Base-by-base conservation (phyloP, 2,113 vertebrate species). In the Laterallus jamaicensis region DNA sequence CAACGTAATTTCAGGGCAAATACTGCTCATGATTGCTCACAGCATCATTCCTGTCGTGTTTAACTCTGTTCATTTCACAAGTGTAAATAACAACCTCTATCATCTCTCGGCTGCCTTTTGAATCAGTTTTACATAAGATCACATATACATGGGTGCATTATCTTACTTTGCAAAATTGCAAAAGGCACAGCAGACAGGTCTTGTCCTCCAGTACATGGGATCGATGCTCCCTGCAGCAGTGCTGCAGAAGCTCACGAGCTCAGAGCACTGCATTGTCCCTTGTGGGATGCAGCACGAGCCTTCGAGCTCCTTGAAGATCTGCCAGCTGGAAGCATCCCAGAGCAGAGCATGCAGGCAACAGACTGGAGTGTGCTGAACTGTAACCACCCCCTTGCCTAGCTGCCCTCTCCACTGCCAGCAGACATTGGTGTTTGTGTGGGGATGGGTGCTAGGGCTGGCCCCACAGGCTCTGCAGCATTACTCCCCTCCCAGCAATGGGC, bases 311-410 rank as follows among this genome's bases (percentile, higher is more conserved):
- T 78, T 50, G 80, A 24, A 83, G 55, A 62, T 17, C 18, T 81
- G 71, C 63, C 82, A 92, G 86, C 35, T 83, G 80, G 83, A 88
- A 69, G 24, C 2, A 0, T 13, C 24, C 55, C 59, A 66, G 17
- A 2, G 0, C 2, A 1, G 64, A 25, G 40, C 21, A 2, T 2
- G 24, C 52, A 74, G 44, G 28, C 0, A 0, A 63, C 64, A 70
- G 25, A 4, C 14, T 13, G 80, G 55, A 83, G 16, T 0, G 0
- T 37, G 68, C 18, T 79, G 69, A 25, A 9, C 42, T 55, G 59
- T 59, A 82, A 26, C 29, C 24, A 49, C 1, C 21, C 19, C 3
- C 6, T 22, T 26, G 18, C 39, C 2, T 0, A 35, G 31, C 5
- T 56, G 54, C 28, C 54, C 29, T 25, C 54, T 56, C 54, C 28